These are phyloP conservation scores for Melanotaenia pygmaea DNA, from an alignment of 2,797 vertebrate species.

Conservation along the genomic window DNA sequence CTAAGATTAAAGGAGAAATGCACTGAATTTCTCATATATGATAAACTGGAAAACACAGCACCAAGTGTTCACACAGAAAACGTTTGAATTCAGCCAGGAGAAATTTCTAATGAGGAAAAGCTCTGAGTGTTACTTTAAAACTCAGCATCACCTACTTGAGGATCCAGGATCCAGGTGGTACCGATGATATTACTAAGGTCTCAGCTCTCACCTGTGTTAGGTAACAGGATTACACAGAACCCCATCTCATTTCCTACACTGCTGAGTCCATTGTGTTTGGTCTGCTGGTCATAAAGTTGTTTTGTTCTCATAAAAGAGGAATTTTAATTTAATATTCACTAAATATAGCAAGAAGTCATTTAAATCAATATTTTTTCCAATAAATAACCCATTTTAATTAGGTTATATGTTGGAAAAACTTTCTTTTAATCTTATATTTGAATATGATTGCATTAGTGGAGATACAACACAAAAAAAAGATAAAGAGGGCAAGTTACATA, in stretches of 20 bases:
- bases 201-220: slow-evolving; percentile 47
- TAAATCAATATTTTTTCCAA: too few species aligned
- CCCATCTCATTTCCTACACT: slow-evolving; percentile 18
- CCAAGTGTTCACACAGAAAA: neutral
- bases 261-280: slow-evolving; percentile 16
- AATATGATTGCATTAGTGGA: too few species aligned
- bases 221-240: slow-evolving; percentile 66
- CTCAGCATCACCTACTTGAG: slow-evolving; percentile 27
- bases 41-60: neutral
- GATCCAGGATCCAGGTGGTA: slow-evolving; percentile 21
- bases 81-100: neutral
- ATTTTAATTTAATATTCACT: too few species aligned
- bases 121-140: slow-evolving; percentile 10
- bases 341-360: too few species aligned
- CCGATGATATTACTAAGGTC: slow-evolving; percentile 28
- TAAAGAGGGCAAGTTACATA: too few species aligned
- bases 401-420: too few species aligned
- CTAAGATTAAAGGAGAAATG: neutral
- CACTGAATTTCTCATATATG: neutral
- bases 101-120: neutral
- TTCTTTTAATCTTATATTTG: too few species aligned
- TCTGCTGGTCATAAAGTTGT: neutral
- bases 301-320: neutral
- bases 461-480: too few species aligned
- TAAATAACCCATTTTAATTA: too few species aligned